Percentiles rank a stretch among this genome's conserved stretches.
Evolutionary conservation across 2,888 invertebrate species (phyloP).

Genomic region (Lasioglossum malachurum): DNA sequence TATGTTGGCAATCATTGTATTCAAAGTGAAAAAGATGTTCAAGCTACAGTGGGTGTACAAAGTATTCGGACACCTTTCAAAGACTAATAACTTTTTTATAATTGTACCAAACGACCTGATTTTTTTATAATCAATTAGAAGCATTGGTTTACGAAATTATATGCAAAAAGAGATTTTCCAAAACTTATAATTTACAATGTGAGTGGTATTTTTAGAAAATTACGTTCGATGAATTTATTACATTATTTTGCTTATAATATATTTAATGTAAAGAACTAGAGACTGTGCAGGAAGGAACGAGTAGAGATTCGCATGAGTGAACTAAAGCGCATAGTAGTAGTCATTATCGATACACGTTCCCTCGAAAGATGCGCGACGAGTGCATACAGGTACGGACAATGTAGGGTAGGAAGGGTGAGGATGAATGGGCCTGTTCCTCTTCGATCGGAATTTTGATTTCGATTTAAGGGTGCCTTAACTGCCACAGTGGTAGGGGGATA

Average conservation of each 20-base stretch:
- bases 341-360: constrained; percentile 5
- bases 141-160: too few species aligned
- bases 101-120: too few species aligned
- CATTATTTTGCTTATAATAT: not conserved
- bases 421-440: constrained; percentile 24
- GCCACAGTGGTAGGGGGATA: constrained; percentile 19
- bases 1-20: not conserved
- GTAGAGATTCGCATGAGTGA: not conserved
- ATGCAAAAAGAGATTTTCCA: too few species aligned
- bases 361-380: constrained; percentile 8
- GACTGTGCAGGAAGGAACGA: not conserved
- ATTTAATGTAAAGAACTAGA: not conserved
- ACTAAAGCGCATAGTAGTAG: not conserved
- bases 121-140: too few species aligned
- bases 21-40: not conserved
- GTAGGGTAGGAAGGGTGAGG: not conserved
- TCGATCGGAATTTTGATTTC: constrained; percentile 50
- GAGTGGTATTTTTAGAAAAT: not conserved
- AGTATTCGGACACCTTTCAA: not conserved
- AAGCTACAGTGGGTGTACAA: not conserved
- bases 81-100: too few species aligned
- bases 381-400: constrained; percentile 19
- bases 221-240: not conserved
- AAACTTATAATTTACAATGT: too few species aligned
- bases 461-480: constrained; percentile 42